phyloP scores from a whole-genome alignment of 2,888 invertebrate genomes.

The Drosophila infuscata region DNA sequence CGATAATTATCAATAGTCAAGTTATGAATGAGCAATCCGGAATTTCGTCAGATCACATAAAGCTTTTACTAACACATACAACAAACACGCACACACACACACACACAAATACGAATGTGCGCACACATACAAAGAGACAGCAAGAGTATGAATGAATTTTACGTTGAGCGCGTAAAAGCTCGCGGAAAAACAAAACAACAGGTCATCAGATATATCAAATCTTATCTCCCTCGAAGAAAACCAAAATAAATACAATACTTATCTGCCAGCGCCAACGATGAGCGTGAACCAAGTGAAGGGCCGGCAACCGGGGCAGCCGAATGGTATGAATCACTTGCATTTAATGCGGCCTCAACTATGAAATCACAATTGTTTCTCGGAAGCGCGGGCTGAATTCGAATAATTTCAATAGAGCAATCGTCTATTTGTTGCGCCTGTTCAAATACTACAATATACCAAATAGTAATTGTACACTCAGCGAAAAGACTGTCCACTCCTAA shows the following conservation, averaged over 20 bases:
- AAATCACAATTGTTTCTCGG: conserved; percentile 71
- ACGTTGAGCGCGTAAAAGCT: conserved; percentile 51
- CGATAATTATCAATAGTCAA: conserved; percentile 8
- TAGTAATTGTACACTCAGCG: not conserved
- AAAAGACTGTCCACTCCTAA: not conserved
- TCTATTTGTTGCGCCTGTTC: conserved; percentile 39
- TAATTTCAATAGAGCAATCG: conserved; percentile 66
- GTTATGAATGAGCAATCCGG: conserved; percentile 61
- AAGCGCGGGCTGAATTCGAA: conserved; percentile 61
- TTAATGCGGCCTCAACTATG: conserved; percentile 63
- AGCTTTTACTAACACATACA: conserved; percentile 4
- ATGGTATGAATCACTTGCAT: conserved; percentile 61
- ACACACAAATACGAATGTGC: not conserved
- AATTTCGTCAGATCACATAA: conserved; percentile 43
- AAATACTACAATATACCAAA: not conserved
- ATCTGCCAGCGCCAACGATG: conserved; percentile 34
- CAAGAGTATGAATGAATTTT: conserved; percentile 66
- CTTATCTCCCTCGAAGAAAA: conserved; percentile 15
- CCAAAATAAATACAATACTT: conserved; percentile 43
- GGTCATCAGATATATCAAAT: conserved; percentile 25
- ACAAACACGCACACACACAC: conserved; percentile 5
- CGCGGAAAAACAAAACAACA: conserved; percentile 17
- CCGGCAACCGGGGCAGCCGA: not conserved
- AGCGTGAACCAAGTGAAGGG: conserved; percentile 14
- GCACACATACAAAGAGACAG: not conserved